Evolutionary conservation across 2,888 invertebrate genomes (phyloP), one percentile per base, ranked within the genome.

Genomic region (Cephalotes varians): DNA sequence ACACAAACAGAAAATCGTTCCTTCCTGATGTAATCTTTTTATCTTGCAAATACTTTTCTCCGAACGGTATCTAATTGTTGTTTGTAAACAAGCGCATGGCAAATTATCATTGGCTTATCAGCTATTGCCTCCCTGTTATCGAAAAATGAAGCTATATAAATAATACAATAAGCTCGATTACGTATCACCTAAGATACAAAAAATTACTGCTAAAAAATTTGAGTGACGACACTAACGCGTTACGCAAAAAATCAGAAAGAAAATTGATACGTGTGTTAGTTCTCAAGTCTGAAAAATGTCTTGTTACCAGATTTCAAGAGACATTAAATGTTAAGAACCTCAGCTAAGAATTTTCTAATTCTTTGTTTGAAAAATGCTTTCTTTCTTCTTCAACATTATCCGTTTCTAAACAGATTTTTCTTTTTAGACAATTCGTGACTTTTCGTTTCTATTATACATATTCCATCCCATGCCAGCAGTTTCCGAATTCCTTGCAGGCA

Each of bases 401-500:
- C 5, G 15, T 40, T 25, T 25, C 15, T 40, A 47, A 18, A 47
- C 18, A 31, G 18, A 54, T 28, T 58, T n/a, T 7, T 31, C 10
- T 28, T 54, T 3, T 37, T 15, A 10, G 37, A 40, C n/a, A 51
- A 69, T 31, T 47, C 6, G 12, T 25, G n/a, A 4, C 2, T 1
- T 47, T 49, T n/a, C 2, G 2, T 9, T 49, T 49, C 49, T 2
- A 49, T 54, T 49, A 6, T n/a, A n/a, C n/a, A n/a, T n/a, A 1
- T 37, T 40, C 1, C 3, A 25, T n/a, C 25, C 10, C 12, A 34
- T n/a, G 2, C 12, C 10, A 9, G 10, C 5, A 7, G 37, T 83
- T 83, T 88, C 40, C 37, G 47, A 81, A 82, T 79, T 51, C 65
- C 60, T 40, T 44, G 56, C 21, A n/a, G 9, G 15, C 9, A 31